Conservation (phyloP, 2,888 invertebrate genomes). For the Fragum fragum region DNA sequence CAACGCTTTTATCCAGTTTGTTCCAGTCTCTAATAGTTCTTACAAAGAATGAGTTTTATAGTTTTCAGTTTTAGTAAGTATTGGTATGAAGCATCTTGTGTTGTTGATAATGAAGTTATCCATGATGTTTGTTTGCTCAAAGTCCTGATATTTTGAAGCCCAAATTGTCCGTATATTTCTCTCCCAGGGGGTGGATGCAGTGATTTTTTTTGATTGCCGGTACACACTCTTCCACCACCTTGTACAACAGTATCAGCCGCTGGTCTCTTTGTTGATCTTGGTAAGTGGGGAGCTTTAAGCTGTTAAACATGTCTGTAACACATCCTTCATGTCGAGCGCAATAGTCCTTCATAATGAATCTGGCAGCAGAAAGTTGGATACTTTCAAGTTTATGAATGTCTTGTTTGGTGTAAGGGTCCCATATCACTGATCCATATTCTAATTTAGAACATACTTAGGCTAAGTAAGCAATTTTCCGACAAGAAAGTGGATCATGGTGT, state of each 20-base stretch:
- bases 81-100: conserved; percentile 31
- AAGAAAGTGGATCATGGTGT: background rate
- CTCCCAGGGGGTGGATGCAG: background rate
- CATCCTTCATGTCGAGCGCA: conserved; percentile 5
- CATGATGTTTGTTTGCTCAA: conserved; percentile 26
- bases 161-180: conserved; percentile 23
- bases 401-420: conserved; percentile 50
- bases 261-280: conserved; percentile 16
- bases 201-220: conserved; percentile 18
- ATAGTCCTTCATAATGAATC: conserved; percentile 47
- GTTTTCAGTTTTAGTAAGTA: conserved; percentile 20
- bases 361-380: conserved; percentile 36
- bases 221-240: conserved; percentile 33
- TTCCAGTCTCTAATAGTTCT: background rate
- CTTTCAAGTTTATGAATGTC: conserved; percentile 54
- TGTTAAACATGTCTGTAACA: conserved; percentile 39
- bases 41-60: conserved; percentile 24
- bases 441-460: conserved; percentile 35
- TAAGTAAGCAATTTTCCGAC: conserved; percentile 22
- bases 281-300: conserved; percentile 31
- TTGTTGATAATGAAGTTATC: conserved; percentile 27
- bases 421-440: conserved; percentile 52
- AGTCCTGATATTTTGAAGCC: conserved; percentile 36
- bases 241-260: conserved; percentile 25
- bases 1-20: background rate